These are phyloP conservation scores for Trichonephila clavata DNA, from an alignment of 1,140 invertebrate species.

Conservation along the genomic window DNA sequence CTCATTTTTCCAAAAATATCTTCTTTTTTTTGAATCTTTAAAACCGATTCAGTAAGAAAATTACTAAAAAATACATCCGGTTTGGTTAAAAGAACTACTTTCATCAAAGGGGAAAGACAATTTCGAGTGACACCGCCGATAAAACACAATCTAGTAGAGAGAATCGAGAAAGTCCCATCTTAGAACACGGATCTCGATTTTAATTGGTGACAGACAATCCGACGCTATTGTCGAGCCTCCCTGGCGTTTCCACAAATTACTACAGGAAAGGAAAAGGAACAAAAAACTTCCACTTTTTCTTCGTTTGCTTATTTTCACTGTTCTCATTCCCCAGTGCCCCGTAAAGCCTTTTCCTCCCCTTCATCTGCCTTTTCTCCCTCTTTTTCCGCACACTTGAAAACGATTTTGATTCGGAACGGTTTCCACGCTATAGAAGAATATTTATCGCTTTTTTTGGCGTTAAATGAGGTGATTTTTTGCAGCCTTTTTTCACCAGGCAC, in stretches of 20 bases:
- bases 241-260: too few species aligned
- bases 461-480: too few species aligned
- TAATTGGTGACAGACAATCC: constrained; percentile 3
- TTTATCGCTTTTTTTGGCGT: neutral
- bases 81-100: neutral
- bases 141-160: neutral
- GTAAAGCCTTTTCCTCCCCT: neutral
- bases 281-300: constrained; percentile 11
- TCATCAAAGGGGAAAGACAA: neutral
- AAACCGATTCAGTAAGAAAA: too few species aligned
- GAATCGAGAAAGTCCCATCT: constrained; percentile 7
- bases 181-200: constrained; percentile 5
- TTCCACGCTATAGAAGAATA: neutral
- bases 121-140: neutral
- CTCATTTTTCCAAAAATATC: too few species aligned
- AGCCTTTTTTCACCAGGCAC: too few species aligned
- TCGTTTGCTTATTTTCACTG: constrained; percentile 32
- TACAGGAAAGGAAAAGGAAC: constrained; percentile 15
- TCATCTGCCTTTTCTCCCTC: too few species aligned
- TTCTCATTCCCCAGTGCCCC: constrained; percentile 22
- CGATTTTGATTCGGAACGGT: neutral
- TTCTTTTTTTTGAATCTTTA: too few species aligned
- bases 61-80: neutral
- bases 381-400: neutral
- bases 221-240: neutral